Evolutionary conservation across 2,888 invertebrate species (phyloP).

Genomic region (Nemoura dubitans): DNA sequence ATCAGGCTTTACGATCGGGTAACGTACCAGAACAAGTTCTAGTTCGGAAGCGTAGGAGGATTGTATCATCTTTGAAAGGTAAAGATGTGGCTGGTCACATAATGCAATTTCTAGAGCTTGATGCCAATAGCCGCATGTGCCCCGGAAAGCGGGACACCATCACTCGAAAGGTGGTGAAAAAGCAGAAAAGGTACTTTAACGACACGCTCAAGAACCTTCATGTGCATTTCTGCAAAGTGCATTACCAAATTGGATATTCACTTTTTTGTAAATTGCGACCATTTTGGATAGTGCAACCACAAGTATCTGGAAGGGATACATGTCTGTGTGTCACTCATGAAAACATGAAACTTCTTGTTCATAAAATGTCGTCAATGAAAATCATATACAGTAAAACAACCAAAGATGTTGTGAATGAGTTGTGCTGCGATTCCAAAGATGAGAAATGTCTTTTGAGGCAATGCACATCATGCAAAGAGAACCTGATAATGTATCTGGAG

Average conservation of each 20-base stretch:
- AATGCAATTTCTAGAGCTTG: conserved; percentile 32
- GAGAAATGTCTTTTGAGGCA: conserved; percentile 34
- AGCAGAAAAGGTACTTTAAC: conserved; percentile 41
- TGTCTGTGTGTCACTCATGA: conserved; percentile 33
- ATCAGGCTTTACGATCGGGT: too few relatives aligned
- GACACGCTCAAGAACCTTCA: conserved; percentile 35
- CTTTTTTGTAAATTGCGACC: conserved; percentile 34
- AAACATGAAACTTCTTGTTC: not conserved
- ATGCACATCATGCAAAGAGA: conserved; percentile 29
- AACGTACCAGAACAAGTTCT: too few relatives aligned
- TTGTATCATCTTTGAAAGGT: not conserved
- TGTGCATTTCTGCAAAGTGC: not conserved
- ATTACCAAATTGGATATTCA: conserved; percentile 19
- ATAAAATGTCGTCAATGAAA: conserved; percentile 26
- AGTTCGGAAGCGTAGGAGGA: too few relatives aligned
- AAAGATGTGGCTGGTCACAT: not conserved
- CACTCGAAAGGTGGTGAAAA: conserved; percentile 31
- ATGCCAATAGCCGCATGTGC: conserved; percentile 18
- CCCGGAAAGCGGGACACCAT: conserved; percentile 34
- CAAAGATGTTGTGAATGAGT: conserved; percentile 2
- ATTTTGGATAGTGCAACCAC: conserved; percentile 43
- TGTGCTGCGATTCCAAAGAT: not conserved
- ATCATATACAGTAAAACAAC: conserved; percentile 19
- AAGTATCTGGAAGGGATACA: conserved; percentile 37
- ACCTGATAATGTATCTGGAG: not conserved